phyloP scores from a whole-genome alignment of 2,888 invertebrate species.

The Drosophila colorata region DNA sequence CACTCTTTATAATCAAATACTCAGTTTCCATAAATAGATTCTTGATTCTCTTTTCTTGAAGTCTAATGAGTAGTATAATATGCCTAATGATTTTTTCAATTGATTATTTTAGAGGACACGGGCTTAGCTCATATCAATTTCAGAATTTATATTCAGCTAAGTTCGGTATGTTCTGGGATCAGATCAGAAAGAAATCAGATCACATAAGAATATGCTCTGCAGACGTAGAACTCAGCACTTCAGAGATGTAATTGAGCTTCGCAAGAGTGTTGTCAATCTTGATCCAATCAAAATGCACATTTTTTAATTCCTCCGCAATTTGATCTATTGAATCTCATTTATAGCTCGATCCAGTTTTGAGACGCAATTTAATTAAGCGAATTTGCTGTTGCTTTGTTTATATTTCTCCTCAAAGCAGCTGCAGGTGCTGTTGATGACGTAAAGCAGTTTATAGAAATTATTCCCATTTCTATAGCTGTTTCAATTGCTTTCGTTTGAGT shows the following conservation, averaged over 20 bases:
- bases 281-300: background rate
- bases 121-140: no score
- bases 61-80: no score
- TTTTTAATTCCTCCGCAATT: constrained; percentile 22
- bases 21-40: background rate
- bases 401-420: background rate
- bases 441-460: constrained; percentile 21
- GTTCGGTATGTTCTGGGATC: no score
- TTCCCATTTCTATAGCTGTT: constrained; percentile 24
- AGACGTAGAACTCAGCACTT: no score
- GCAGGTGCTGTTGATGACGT: constrained; percentile 26
- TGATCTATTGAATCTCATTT: constrained; percentile 7
- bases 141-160: no score
- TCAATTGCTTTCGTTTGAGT: constrained; percentile 36
- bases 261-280: no score
- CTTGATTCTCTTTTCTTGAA: no score
- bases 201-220: no score
- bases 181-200: no score
- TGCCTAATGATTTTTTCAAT: no score
- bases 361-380: constrained; percentile 7
- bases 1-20: no score
- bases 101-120: no score
- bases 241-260: background rate
- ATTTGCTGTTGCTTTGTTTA: constrained; percentile 1
- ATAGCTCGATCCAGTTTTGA: constrained; percentile 25